Conservation (phyloP, 2,797 vertebrate genomes). For the Jordanella pulchra region DNA sequence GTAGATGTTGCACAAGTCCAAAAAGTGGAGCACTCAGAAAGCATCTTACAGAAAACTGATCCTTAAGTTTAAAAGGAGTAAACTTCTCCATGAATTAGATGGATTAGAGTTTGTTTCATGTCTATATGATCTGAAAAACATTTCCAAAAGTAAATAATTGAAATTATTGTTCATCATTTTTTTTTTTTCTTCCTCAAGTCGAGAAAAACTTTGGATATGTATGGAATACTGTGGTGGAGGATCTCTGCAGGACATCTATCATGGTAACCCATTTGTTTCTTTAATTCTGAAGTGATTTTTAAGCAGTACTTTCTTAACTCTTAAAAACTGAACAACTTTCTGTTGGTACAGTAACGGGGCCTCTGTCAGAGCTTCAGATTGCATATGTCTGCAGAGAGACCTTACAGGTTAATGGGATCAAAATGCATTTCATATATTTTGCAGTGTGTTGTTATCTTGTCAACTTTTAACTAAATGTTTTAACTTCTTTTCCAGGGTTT, state of each 20-base stretch:
- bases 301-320: background rate
- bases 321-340: background rate
- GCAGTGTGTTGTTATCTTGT: background rate
- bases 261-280: slow-evolving; percentile 80
- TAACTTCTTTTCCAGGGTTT: slow-evolving; percentile 82
- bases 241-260: slow-evolving; percentile 98
- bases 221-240: slow-evolving; percentile 99
- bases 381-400: slow-evolving; percentile 96
- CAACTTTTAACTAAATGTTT: background rate
- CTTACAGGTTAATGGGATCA: slow-evolving; percentile 84
- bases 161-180: slow-evolving; percentile 5
- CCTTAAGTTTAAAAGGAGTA: background rate
- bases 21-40: background rate
- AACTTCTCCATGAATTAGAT: too few relatives aligned
- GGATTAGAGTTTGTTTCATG: background rate
- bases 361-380: slow-evolving; percentile 94
- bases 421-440: background rate
- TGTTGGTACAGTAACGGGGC: slow-evolving; percentile 87
- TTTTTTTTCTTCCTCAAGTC: slow-evolving; percentile 73
- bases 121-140: background rate
- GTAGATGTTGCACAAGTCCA: background rate
- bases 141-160: background rate
- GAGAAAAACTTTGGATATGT: slow-evolving; percentile 99
- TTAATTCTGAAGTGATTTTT: background rate
- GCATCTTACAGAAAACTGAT: background rate